Base-by-base conservation (phyloP, 2,113 vertebrate genomes). In the Aptenodytes patagonicus region DNA sequence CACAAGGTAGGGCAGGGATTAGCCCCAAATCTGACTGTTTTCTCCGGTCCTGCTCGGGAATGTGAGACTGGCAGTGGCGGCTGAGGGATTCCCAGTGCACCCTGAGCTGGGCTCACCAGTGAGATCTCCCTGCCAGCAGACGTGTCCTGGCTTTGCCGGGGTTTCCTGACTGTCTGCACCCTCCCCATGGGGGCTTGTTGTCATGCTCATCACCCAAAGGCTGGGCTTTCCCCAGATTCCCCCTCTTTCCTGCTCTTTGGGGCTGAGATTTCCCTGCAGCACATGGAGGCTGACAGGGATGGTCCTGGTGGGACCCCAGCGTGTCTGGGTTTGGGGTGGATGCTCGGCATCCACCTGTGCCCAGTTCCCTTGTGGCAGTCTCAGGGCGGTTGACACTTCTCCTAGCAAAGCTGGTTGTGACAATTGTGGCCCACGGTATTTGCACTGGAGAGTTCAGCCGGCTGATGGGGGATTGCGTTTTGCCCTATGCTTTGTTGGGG, bases 341-440 rank as follows among this genome's bases (percentile, higher is more conserved):
- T 57, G 29, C n/a, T 60, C 46, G 46, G 52, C 55, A 52, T 19
- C 25, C 6, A 0, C n/a, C 44, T 55, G 26, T n/a, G 44, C 31
- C 21, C 0, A 0, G 3, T 49, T 7, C 3, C 78, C 52, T 42
- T 58, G 15, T 2, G 2, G 19, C 2, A 6, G 22, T 76, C 31
- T 71, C 19, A 10, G 38, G 72, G 69, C 61, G 90, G 72, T 61
- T 68, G 82, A 93, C 85, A 91, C 57, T 61, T 91, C 65, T 64
- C 47, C 32, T 71, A 9, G 47, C 1, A 1, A 55, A 44, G 49
- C 51, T 42, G 55, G 4, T 71, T 91, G 57, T 94, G 89, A 85
- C 54, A n/a, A 24, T 71, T 68, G 69, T 90, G 89, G 31, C 9
- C 42, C 29, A 1, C 1, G 2, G n/a, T 68, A 20, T 66, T 52